Evolutionary conservation across 1,140 invertebrate species (phyloP), one percentile per base, ranked within the genome.

Genomic region (Solen grandis): DNA sequence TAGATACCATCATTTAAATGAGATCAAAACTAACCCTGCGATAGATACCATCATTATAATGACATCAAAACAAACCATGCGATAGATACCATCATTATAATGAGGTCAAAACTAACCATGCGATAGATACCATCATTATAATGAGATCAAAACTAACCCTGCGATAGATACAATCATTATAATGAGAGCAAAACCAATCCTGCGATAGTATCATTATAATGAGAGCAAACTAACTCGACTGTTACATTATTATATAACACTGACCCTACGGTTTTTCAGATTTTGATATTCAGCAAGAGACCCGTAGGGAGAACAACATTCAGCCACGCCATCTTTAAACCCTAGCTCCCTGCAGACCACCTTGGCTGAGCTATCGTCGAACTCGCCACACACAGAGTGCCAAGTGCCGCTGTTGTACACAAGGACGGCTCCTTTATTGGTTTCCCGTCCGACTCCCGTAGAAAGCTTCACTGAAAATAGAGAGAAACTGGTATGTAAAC

Each of bases 291-390:
- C 1, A n/a, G 27, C 2, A 1, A 78, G 19, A 2, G n/a, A 1
- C 10, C 81, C 84, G 60, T 60, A 80, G 14, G 46, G 38, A 0
- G 81, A 80, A 29, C 84, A 83, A 36, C 81, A 80, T 22, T 80
- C 10, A 2, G 70, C 65, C n/a, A 41, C 22, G 1, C 84, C 84
- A 46, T 80, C 81, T 14, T 25, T 8, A 59, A 80, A 85, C 1
- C 84, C 84, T 5, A 85, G 70, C 31, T 79, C 70, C n/a, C 59
- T 60, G 66, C 84, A 85, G 0, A 83, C 81, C 46, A 31, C 46
- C 33, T 57, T n/a, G 5, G 84, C 81, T 10, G 73, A 70, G 2
- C 16, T 5, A 35, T 80, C 69, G 2, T 54, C 76, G 66, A 85
- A 85, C 0, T 59, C 72, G 19, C 50, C 76, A 76, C 84, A 85